Evolutionary conservation across 1,140 invertebrate species (phyloP).

Genomic region (Drosophila murphyi): DNA sequence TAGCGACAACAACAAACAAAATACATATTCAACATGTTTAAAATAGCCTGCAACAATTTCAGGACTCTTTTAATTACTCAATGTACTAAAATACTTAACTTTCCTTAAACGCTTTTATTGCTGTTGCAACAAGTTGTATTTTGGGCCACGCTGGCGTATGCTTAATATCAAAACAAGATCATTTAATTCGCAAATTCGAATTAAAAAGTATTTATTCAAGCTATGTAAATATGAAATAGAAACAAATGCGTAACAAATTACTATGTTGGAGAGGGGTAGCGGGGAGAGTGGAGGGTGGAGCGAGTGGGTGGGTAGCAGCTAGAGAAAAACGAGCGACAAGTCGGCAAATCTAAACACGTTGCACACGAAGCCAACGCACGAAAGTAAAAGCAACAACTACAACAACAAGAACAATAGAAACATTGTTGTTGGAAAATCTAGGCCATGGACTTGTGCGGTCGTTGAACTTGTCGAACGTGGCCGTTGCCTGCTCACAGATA

Average conservation of each 20-base stretch:
- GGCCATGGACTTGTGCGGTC: slow-evolving; percentile 80
- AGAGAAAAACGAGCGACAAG: slow-evolving; percentile 13
- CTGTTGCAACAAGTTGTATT: not conserved
- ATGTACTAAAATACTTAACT: too few relatives aligned
- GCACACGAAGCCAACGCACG: slow-evolving; percentile 44
- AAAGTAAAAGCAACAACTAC: slow-evolving; percentile 73
- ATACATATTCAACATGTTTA: not conserved
- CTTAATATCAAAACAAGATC: slow-evolving; percentile 35
- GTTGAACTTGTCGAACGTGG: slow-evolving; percentile 75
- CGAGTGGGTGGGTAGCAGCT: slow-evolving; percentile 5
- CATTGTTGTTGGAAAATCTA: slow-evolving; percentile 74
- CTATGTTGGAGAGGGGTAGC: not conserved
- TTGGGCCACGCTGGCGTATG: slow-evolving; percentile 22
- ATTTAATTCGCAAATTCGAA: slow-evolving; percentile 43
- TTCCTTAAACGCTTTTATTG: too few relatives aligned
- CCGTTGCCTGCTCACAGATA: slow-evolving; percentile 24
- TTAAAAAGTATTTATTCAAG: slow-evolving; percentile 41
- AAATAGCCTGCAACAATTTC: not conserved
- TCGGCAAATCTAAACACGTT: slow-evolving; percentile 48
- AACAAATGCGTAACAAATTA: slow-evolving; percentile 9
- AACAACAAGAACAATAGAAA: slow-evolving; percentile 20
- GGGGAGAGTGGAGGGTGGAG: not conserved
- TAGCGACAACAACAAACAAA: slow-evolving; percentile 6
- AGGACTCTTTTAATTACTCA: too few relatives aligned
- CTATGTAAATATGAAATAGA: slow-evolving; percentile 16